Evolutionary conservation across 2,888 invertebrate genomes (phyloP), one percentile per base, ranked within the genome.

Genomic region (Resseliella maxima): DNA sequence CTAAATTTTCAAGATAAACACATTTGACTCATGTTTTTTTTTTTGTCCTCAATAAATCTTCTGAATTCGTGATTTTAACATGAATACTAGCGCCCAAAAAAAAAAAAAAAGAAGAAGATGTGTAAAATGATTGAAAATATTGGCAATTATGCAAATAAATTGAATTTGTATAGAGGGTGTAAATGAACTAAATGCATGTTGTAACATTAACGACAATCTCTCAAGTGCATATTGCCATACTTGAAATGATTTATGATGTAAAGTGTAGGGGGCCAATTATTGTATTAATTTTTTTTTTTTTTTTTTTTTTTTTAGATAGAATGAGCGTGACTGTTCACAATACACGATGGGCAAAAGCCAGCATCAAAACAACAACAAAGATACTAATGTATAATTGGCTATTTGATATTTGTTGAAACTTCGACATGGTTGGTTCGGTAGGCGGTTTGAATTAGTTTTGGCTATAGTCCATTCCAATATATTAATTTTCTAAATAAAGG

Each of bases 61-160:
- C 12, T 12, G 12, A 12, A 41, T 41, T 5, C 41, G 41, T 8
- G 6, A 41, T 5, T 41, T 8, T 8, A 12, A 41, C 41, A 50
- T 18, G 18, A 18, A 50, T 50, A 8, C 41, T n/a, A n/a, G n/a
- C n/a, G n/a, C n/a, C n/a, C n/a, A n/a, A n/a, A n/a, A n/a, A n/a
- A n/a, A n/a, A n/a, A n/a, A n/a, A n/a, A 8, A 0, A 27, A 59
- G 31, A 72, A 72, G 31, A 72, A 31, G 59, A 12, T 31, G 27
- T 35, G 18, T 8, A 72, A 27, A 72, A 3, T 72, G 72, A 72
- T 72, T 72, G 72, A 31, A 72, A 72, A 72, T 72, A 72, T 72
- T 72, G 72, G 31, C 72, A 72, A 72, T 72, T 72, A 72, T 72
- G 72, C 31, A 72, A 72, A 72, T 72, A 72, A 72, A 72, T 72